Evolutionary conservation across 2,113 vertebrate species (phyloP).

Genomic region (Rhinopomastus cyanomelas): DNA sequence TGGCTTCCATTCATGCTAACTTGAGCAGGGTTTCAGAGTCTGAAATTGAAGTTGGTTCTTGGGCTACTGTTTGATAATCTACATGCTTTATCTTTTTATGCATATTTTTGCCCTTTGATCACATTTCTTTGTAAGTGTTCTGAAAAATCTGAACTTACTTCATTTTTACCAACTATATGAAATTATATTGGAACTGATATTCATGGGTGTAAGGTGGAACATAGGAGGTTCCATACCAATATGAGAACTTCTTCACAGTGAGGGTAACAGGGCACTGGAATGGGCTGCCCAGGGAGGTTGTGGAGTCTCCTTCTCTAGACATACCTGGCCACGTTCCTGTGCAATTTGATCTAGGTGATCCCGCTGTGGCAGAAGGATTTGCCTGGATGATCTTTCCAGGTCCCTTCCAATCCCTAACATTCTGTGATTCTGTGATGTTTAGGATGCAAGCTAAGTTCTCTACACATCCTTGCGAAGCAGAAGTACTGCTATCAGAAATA

Average conservation of each 20-base stretch:
- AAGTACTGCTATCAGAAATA: neutral
- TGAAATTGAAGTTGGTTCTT: neutral
- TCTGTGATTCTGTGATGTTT: too few relatives aligned
- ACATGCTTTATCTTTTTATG: neutral
- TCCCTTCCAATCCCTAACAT: too few relatives aligned
- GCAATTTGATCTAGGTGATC: too few relatives aligned
- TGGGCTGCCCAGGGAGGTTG: too few relatives aligned
- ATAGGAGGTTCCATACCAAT: too few relatives aligned
- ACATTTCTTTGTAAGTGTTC: neutral
- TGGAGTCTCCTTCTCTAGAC: too few relatives aligned
- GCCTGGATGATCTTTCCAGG: too few relatives aligned
- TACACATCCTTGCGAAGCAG: slow-evolving; percentile 3
- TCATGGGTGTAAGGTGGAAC: too few relatives aligned
- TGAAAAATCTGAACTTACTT: neutral
- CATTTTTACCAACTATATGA: neutral
- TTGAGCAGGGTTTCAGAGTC: neutral
- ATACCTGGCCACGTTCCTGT: too few relatives aligned
- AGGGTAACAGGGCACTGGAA: too few relatives aligned
- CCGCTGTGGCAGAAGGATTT: too few relatives aligned
- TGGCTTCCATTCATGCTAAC: neutral
- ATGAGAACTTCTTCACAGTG: too few relatives aligned
- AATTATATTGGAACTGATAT: slow-evolving; percentile 1
- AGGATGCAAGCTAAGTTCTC: neutral
- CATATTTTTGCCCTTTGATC: neutral
- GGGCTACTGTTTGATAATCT: neutral